phyloP scores from a whole-genome alignment of 2,797 vertebrate species.

The Ciconia nigra region DNA sequence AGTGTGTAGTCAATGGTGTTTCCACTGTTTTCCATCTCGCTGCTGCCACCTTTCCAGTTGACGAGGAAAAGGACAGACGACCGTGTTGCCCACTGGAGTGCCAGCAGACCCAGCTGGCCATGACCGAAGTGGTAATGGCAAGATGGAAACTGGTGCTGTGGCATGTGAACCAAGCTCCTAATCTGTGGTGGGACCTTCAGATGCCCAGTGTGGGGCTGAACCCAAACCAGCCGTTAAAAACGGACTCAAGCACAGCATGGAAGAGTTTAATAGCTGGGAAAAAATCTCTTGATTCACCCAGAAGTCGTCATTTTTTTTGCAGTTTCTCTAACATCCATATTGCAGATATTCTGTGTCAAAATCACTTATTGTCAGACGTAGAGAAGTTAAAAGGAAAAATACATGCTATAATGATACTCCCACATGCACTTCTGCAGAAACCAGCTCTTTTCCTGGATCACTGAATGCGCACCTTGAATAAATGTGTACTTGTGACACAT shows the following conservation, averaged over 20 bases:
- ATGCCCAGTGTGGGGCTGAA: background rate
- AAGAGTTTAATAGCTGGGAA: background rate
- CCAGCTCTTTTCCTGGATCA: background rate
- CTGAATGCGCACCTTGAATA: background rate
- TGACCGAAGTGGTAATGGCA: fast-evolving
- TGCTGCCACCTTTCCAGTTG: background rate
- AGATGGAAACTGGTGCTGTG: fast-evolving
- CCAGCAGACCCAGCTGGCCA: background rate
- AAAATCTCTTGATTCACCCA: background rate
- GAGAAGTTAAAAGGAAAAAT: background rate
- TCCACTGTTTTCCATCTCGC: background rate
- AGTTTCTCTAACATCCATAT: background rate
- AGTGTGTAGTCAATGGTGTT: too few relatives aligned
- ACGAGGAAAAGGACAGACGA: fast-evolving
- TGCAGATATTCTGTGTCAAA: background rate
- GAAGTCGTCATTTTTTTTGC: background rate
- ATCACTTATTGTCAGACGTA: background rate
- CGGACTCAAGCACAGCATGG: background rate
- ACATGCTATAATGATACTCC: background rate
- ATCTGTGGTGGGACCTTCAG: background rate
- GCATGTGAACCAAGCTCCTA: too few relatives aligned
- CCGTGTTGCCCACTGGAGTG: background rate
- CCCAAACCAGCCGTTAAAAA: background rate
- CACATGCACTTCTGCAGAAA: background rate
- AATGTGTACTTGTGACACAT: background rate